Percentiles rank a stretch among this genome's conserved stretches.
These are phyloP conservation scores for Luscinia luscinia DNA, from an alignment of 2,797 vertebrate genomes.

Conservation along the genomic window DNA sequence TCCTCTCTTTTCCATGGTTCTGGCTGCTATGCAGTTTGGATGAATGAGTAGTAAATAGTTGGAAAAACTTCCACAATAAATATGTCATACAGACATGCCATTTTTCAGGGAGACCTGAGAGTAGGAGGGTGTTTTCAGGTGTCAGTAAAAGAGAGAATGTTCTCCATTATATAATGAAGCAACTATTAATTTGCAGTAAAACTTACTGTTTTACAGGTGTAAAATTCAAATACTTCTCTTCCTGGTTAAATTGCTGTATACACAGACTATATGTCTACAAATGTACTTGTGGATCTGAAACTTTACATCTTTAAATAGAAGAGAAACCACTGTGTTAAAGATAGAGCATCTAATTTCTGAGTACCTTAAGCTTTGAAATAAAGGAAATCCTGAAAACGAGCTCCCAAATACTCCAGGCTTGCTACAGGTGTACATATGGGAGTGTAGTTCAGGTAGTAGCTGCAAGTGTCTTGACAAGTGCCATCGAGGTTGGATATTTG, in stretches of 20 bases:
- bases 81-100: neutral
- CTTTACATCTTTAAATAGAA: slow-evolving; percentile 5
- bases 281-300: neutral
- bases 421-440: neutral
- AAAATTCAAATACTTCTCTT: neutral
- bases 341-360: neutral
- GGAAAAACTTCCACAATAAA: neutral
- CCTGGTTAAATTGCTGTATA: neutral
- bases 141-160: neutral
- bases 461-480: neutral
- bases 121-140: neutral
- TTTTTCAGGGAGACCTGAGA: neutral
- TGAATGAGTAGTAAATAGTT: neutral
- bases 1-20: slow-evolving; percentile 23
- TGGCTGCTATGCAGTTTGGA: slow-evolving; percentile 10
- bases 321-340: neutral
- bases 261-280: neutral
- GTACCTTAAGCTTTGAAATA: neutral
- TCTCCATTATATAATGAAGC: neutral
- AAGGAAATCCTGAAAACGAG: neutral
- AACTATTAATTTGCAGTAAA: neutral
- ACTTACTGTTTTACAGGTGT: neutral
- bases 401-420: neutral
- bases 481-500: neutral
- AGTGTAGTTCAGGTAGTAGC: neutral